Conservation (phyloP, 2,797 vertebrate genomes). For the Pseudochirops corinnae region DNA sequence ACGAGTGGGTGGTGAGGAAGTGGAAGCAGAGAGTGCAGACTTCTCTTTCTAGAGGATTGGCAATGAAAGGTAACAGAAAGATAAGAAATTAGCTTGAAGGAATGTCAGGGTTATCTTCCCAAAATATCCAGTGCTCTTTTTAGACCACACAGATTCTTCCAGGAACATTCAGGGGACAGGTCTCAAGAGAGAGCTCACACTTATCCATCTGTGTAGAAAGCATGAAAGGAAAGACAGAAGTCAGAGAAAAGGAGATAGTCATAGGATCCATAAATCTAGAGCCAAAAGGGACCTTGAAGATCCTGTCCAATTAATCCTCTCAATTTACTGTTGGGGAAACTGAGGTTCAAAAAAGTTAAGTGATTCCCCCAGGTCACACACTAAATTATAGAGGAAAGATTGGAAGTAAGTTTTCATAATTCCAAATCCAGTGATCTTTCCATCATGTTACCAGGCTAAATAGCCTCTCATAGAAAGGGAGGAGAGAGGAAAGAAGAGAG, state of each 20-base stretch:
- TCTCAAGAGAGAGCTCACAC: not conserved
- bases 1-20: not conserved
- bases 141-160: constrained; percentile 4
- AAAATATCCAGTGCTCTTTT: constrained; percentile 3
- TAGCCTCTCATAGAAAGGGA: not conserved
- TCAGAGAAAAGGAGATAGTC: constrained; percentile 49
- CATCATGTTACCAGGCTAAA: not conserved
- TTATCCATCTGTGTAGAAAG: not conserved
- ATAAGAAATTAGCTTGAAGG: constrained; percentile 2
- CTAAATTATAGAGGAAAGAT: not conserved
- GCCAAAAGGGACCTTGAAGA: not conserved
- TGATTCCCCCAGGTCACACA: not conserved
- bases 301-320: not conserved
- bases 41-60: not conserved
- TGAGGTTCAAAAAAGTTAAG: not conserved
- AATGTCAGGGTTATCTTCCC: not conserved
- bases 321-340: not conserved
- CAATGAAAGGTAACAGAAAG: not conserved
- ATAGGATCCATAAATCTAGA: not conserved
- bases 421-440: not conserved
- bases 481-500: not conserved
- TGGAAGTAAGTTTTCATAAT: not conserved
- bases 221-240: not conserved
- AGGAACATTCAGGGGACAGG: not conserved
- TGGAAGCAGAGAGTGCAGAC: not conserved